These are phyloP conservation scores for Tympanuchus pallidicinctus DNA, from an alignment of 2,113 vertebrate species.

Conservation along the genomic window DNA sequence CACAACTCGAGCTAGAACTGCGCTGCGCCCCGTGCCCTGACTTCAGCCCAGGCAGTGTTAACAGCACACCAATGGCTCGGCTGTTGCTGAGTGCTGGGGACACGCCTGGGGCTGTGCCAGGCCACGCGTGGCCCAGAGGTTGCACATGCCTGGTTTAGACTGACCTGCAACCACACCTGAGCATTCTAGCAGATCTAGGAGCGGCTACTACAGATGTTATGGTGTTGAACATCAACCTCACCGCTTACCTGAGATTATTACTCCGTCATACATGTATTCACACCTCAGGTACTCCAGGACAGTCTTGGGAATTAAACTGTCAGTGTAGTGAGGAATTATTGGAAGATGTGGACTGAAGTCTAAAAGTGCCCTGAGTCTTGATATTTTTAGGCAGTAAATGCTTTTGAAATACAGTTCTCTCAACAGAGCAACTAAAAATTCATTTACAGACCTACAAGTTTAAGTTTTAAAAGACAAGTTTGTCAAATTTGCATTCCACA, in stretches of 20 bases:
- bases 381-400: not conserved
- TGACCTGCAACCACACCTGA: not conserved
- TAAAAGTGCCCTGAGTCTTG: not conserved
- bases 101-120: no score
- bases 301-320: not conserved
- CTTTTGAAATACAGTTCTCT: not conserved
- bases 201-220: not conserved
- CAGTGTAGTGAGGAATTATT: not conserved
- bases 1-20: no score
- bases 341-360: not conserved
- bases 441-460: not conserved
- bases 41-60: no score
- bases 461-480: not conserved
- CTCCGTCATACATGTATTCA: not conserved
- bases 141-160: not conserved
- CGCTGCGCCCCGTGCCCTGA: no score
- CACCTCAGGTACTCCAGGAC: not conserved
- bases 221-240: not conserved
- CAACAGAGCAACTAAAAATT: not conserved
- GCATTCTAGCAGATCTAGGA: not conserved
- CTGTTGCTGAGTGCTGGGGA: no score
- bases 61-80: no score
- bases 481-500: not conserved
- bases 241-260: not conserved
- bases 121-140: no score